Evolutionary conservation across 2,113 vertebrate species (phyloP).

Genomic region (Pangasianodon gigas): DNA sequence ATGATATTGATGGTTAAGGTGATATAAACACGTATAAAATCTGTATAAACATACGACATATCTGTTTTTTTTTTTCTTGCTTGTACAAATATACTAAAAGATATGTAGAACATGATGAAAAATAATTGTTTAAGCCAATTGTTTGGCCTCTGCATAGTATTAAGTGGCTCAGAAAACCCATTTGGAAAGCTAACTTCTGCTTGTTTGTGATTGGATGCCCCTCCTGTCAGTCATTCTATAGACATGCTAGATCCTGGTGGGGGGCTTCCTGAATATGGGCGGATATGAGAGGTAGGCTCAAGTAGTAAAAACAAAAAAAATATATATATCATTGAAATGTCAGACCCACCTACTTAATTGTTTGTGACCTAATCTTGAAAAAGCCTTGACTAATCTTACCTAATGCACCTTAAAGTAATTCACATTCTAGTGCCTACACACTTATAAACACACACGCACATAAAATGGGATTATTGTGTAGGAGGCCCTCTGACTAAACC

Average conservation of each 20-base stretch:
- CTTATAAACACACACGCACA: constrained; percentile 4
- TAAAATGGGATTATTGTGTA: constrained; percentile 7
- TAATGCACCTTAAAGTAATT: not conserved
- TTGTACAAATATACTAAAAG: not conserved
- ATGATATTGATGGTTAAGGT: not conserved
- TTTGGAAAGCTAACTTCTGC: not conserved
- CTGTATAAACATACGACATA: not conserved
- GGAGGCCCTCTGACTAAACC: constrained; percentile 17
- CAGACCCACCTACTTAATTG: not conserved
- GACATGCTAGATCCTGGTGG: not conserved
- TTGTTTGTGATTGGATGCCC: not conserved
- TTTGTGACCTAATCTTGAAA: not conserved
- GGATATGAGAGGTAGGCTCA: not conserved
- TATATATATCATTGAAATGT: not conserved
- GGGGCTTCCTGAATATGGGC: not conserved
- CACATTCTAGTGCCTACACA: not conserved
- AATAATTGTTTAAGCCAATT: not conserved
- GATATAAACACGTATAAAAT: not conserved
- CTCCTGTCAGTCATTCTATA: not conserved
- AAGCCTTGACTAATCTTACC: not conserved
- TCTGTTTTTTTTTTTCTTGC: not conserved
- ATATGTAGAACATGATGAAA: not conserved
- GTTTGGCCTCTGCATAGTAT: not conserved
- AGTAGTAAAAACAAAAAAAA: not conserved
- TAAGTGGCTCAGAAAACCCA: not conserved